Percentiles rank a stretch among this genome's conserved stretches.
These are phyloP conservation scores for Anagyrus pseudococci DNA, from an alignment of 2,888 invertebrate species.

Conservation along the genomic window DNA sequence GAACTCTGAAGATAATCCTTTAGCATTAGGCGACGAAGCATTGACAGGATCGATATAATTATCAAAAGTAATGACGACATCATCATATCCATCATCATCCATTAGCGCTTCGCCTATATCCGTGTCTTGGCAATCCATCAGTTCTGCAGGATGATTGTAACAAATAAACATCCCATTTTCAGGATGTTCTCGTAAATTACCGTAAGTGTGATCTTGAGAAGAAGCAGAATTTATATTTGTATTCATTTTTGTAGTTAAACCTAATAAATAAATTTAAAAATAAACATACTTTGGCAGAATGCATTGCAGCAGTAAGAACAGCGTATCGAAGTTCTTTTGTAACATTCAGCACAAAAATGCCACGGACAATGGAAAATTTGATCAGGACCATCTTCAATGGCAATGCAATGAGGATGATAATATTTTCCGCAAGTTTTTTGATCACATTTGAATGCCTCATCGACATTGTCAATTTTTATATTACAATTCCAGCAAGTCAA, in stretches of 20 bases:
- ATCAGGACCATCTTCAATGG: slow-evolving; percentile 43
- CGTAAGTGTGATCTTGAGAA: slow-evolving; percentile 53
- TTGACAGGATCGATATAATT: neutral
- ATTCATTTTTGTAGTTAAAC: too few relatives aligned
- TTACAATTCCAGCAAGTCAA: slow-evolving; percentile 52
- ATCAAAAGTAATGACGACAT: neutral
- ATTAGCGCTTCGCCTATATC: slow-evolving; percentile 30
- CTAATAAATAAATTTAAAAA: too few relatives aligned
- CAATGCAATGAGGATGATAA: slow-evolving; percentile 52
- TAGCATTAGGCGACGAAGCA: neutral
- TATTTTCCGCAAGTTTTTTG: slow-evolving; percentile 52
- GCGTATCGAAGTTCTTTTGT: slow-evolving; percentile 50
- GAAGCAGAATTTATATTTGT: too few relatives aligned
- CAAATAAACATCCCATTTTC: slow-evolving; percentile 47
- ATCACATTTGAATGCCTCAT: slow-evolving; percentile 47
- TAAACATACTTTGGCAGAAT: slow-evolving; percentile 53
- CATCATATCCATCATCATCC: slow-evolving; percentile 32
- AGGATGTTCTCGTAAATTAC: slow-evolving; percentile 49
- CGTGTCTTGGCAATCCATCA: slow-evolving; percentile 3
- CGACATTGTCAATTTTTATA: slow-evolving; percentile 42
- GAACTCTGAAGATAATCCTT: neutral
- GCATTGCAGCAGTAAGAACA: slow-evolving; percentile 55
- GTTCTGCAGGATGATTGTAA: slow-evolving; percentile 45
- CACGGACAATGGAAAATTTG: slow-evolving; percentile 54
- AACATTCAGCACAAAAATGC: slow-evolving; percentile 54